Evolutionary conservation across 2,113 vertebrate genomes (phyloP), one percentile per base, ranked within the genome.

Genomic region (Geococcyx californianus): DNA sequence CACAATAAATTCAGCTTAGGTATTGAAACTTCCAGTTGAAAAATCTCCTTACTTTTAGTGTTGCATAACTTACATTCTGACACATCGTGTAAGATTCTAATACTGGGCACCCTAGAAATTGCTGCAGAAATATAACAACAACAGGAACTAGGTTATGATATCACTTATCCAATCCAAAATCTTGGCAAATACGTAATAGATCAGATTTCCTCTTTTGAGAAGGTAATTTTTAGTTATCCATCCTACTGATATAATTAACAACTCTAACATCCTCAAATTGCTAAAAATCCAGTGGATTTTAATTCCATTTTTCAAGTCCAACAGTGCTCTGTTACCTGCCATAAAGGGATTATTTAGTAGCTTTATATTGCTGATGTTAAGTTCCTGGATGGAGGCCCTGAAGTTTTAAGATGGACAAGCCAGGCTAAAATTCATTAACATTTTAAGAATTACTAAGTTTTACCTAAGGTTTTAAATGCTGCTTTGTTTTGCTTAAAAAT

Each of bases 231-330:
- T 96, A 95, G 96, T 97, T 96, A 96, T 93, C 88, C 29, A 24
- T 95, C 77, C 69, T 77, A 62, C 74, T 97, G 96, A 95, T 96
- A 88, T 87, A 96, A 96, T 97, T 97, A 97, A 95, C 69, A 94
- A 89, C 89, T 89, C 87, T 92, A 94, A 95, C 86, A 63, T 89
- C 58, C 42, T 91, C 36, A 26, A 75, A 59, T 95, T 95, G 89
- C 93, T 97, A 94, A 97, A 97, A 95, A 94, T 94, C 70, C 79
- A 91, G 87, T 97, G 97, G 87, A 93, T 98, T 97, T 95, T 94
- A 89, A 94, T 91, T 95, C 88, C 42, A 72, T 97, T 97, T 97
- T 93, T 91, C 89, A 89, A 97, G 82, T 64, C 84, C 77, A 90
- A 86, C 78, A 95, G 94, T 95, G 83, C 87, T 97, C 90, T 96